Conservation (phyloP, 2,797 vertebrate species). For the Rhinogobio ventralis region DNA sequence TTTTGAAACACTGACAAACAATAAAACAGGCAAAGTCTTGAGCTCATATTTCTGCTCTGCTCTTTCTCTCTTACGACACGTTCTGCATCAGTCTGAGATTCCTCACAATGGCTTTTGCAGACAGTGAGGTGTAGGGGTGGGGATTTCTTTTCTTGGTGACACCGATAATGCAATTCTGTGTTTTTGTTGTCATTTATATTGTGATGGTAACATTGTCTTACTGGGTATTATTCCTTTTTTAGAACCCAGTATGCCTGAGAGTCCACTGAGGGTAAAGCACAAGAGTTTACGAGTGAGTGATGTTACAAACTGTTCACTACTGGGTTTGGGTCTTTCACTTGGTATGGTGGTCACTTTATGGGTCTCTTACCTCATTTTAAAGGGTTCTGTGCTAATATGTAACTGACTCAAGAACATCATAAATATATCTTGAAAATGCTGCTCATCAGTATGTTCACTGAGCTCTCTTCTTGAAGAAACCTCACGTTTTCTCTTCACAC, state of each 20-base stretch:
- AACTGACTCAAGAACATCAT: background rate
- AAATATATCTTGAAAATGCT: background rate
- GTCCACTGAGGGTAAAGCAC: constrained; percentile 71
- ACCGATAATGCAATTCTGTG: background rate
- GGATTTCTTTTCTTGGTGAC: background rate
- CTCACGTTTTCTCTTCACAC: background rate
- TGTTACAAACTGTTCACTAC: constrained; percentile 45
- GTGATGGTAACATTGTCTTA: constrained; percentile 62
- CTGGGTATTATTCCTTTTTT: constrained; percentile 73
- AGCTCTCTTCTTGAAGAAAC: background rate
- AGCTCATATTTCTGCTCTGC: constrained; percentile 76
- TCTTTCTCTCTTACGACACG: constrained; percentile 69
- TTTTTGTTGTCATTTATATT: background rate
- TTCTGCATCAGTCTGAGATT: constrained; percentile 53
- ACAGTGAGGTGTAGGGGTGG: background rate
- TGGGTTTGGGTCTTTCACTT: constrained; percentile 35
- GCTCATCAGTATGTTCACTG: background rate
- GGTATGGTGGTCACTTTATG: constrained; percentile 2
- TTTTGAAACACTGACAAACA: constrained; percentile 82
- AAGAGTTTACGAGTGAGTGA: constrained; percentile 81
- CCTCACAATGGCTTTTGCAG: background rate
- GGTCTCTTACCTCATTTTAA: constrained; percentile 20
- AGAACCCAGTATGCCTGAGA: constrained; percentile 70
- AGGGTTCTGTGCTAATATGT: background rate
- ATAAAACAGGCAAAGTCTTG: constrained; percentile 82